Conservation (phyloP, 2,113 vertebrate genomes). For the Podocnemis expansa region DNA sequence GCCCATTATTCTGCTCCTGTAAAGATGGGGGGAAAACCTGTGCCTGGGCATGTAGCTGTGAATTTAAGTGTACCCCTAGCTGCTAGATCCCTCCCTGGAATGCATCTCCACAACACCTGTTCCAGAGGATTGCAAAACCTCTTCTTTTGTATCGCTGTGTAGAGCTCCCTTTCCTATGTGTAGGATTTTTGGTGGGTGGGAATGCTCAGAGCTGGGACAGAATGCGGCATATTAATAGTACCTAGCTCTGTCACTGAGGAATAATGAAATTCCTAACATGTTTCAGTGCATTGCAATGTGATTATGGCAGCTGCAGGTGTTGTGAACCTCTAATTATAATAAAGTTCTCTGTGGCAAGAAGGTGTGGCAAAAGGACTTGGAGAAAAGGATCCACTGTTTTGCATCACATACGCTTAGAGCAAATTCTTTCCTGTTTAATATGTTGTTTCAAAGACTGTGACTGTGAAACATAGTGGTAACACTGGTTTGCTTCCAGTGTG, state of each 20-base stretch:
- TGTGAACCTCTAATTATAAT: not conserved
- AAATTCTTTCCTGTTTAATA: not conserved
- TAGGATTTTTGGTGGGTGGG: not conserved
- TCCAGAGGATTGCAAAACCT: not conserved
- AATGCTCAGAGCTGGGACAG: not conserved
- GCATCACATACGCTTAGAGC: not conserved
- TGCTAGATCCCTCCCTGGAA: not conserved
- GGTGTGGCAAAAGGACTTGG: not conserved
- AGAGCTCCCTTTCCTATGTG: not conserved
- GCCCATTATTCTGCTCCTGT: accelerated
- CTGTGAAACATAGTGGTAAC: not conserved
- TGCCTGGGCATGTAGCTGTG: not conserved
- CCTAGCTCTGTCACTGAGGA: not conserved
- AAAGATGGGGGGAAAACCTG: not conserved
- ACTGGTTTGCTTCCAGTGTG: not conserved
- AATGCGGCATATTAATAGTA: not conserved
- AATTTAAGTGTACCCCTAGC: not conserved
- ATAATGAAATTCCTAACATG: not conserved
- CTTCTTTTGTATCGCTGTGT: not conserved
- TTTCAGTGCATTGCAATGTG: not conserved
- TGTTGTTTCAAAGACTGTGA: not conserved
- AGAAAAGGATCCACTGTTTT: not conserved
- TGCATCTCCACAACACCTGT: not conserved
- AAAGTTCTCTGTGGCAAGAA: not conserved
- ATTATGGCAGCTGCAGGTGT: not conserved